These are phyloP conservation scores for Cetonia aurata DNA, from an alignment of 2,888 invertebrate species.

Conservation along the genomic window DNA sequence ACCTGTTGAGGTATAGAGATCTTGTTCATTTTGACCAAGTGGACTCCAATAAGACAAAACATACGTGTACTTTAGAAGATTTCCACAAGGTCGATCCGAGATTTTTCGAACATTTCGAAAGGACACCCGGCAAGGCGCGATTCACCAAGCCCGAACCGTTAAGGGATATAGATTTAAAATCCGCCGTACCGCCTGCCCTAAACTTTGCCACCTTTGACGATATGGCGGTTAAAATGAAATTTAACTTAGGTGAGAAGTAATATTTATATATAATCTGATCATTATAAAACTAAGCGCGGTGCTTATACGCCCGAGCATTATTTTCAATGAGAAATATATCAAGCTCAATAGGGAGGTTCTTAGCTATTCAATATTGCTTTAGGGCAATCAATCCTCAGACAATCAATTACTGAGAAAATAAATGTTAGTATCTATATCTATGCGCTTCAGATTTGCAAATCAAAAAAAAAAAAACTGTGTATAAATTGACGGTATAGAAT, in stretches of 20 bases:
- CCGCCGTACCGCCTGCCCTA: slow-evolving; percentile 57
- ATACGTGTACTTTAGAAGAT: slow-evolving; percentile 45
- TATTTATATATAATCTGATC: neutral
- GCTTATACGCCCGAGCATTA: too few relatives aligned
- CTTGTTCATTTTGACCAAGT: slow-evolving; percentile 50
- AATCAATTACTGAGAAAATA: too few relatives aligned
- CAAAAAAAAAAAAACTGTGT: too few relatives aligned
- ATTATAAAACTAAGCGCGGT: too few relatives aligned
- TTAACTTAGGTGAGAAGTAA: slow-evolving; percentile 53
- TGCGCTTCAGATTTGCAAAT: too few relatives aligned
- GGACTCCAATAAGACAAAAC: slow-evolving; percentile 48
- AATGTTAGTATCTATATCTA: too few relatives aligned
- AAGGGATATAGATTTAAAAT: slow-evolving; percentile 44
- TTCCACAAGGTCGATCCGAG: slow-evolving; percentile 51
- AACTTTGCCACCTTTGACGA: slow-evolving; percentile 57
- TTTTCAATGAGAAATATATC: too few relatives aligned
- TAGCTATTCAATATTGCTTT: too few relatives aligned
- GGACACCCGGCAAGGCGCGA: slow-evolving; percentile 50
- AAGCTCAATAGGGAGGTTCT: too few relatives aligned
- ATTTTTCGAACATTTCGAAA: slow-evolving; percentile 51
- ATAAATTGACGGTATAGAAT: too few relatives aligned
- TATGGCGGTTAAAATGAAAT: slow-evolving; percentile 56
- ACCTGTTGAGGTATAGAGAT: slow-evolving; percentile 49
- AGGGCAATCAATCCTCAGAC: too few relatives aligned
- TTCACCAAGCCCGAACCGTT: slow-evolving; percentile 44